These are phyloP conservation scores for Colius striatus DNA, from an alignment of 2,113 vertebrate genomes.

Conservation along the genomic window DNA sequence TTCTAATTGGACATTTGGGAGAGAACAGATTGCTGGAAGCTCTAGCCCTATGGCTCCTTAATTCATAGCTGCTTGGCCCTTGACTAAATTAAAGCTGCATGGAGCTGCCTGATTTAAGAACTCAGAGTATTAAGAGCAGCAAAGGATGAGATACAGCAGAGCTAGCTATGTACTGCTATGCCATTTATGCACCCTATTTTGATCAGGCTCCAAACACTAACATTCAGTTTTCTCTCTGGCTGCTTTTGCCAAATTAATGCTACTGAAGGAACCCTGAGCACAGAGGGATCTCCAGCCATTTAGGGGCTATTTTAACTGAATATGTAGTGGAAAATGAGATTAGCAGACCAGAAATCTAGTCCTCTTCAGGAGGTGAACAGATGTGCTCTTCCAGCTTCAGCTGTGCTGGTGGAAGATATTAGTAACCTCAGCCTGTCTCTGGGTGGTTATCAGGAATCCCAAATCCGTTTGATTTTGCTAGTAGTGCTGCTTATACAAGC, in stretches of 20 bases:
- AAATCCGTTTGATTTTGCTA: neutral
- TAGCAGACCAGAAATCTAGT: slow-evolving; percentile 62
- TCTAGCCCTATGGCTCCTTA: slow-evolving; percentile 53
- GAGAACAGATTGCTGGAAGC: slow-evolving; percentile 66
- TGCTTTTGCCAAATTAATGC: slow-evolving; percentile 41
- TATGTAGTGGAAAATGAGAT: slow-evolving; percentile 59
- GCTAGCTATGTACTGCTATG: neutral
- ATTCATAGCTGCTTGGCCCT: slow-evolving; percentile 69
- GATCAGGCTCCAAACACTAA: neutral
- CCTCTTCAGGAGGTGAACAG: slow-evolving; percentile 69
- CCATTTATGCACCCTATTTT: neutral
- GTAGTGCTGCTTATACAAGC: neutral
- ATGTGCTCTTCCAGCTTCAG: slow-evolving; percentile 56
- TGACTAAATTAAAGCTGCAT: slow-evolving; percentile 67
- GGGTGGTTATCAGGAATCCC: slow-evolving; percentile 53
- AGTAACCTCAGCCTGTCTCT: slow-evolving; percentile 26
- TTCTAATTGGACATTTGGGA: slow-evolving; percentile 71
- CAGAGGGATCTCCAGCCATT: slow-evolving; percentile 23
- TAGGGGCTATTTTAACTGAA: slow-evolving; percentile 43
- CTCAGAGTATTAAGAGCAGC: slow-evolving; percentile 28
- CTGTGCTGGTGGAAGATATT: slow-evolving; percentile 45
- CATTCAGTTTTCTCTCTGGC: neutral
- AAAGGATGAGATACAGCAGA: neutral
- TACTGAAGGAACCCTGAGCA: neutral
- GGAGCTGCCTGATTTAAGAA: slow-evolving; percentile 63